Evolutionary conservation across 2,113 vertebrate species (phyloP), one percentile per base, ranked within the genome.

Genomic region (Gopherus evgoodei): DNA sequence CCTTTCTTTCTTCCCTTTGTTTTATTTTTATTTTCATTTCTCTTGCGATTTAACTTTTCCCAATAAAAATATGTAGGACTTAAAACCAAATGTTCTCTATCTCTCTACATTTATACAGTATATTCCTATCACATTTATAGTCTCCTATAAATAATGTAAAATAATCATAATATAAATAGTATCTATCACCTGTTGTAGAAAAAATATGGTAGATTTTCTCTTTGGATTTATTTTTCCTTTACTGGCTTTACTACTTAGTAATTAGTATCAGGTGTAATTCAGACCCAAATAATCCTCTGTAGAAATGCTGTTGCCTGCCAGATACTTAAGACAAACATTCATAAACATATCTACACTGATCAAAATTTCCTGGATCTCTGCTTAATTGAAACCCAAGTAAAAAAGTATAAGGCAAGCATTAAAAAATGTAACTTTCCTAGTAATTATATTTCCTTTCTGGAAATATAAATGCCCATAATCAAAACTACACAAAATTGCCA

Each of bases 401-500:
- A 94, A 96, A 96, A 90, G n/a, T 83, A 93, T 42, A 96, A 95
- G 53, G 80, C 44, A 90, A 96, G 16, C 56, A 95, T 56, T 5
- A 27, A 49, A 89, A 52, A 87, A 93, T 24, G 0, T 82, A 93
- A 19, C 22, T 88, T 97, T 69, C 76, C 62, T 93, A 95, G 53
- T 92, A 96, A 93, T 97, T 97, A 85, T 94, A 95, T 83, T 91
- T 97, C 81, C 75, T 95, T 93, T 92, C 62, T 90, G 84, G 86
- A 96, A 97, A 96, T 94, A 79, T 89, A 96, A 95, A 96, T 95
- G 93, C 90, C 90, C 93, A 93, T 91, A 96, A 98, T 96, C 94
- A 90, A 95, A 97, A 95, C 72, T 95, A 50, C 81, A 95, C 35
- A 17, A 96, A 97, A 96, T 96, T 96, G 91, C 81, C 72, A 93